Base-by-base conservation (phyloP, 2,797 vertebrate species). In the Xyrichtys novacula region DNA sequence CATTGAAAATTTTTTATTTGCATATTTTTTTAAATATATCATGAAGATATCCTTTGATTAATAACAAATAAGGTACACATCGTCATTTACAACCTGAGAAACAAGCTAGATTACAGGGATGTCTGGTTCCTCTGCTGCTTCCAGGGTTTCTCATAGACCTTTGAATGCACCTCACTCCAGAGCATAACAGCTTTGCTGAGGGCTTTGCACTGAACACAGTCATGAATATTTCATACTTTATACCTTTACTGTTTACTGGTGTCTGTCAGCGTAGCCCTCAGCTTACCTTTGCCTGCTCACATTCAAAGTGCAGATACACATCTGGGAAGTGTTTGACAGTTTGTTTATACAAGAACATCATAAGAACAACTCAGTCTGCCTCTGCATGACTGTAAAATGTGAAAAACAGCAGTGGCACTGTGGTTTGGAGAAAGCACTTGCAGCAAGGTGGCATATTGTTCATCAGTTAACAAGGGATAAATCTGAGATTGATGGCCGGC, bases 221-320 rank as follows among this genome's bases (percentile, higher is more conserved):
- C 84, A 88, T 90, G 75, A 87, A 91, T 92, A 90, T 89, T 91
- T 91, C 83, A 91, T 87, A 6, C 32, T 34, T 72, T 63, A 60
- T 63, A 67, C 74, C 74, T 84, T 73, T 70, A 65, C 56, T 78
- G 79, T 76, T 81, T 80, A 52, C 81, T 43, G n/a, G 63, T 68
- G 69, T 85, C 70, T 56, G 76, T 49, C 26, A 19, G 71, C 19
- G 19, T 28, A 81, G 63, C 66, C 81, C 15, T 28, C 64, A 76
- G 72, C 76, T 87, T 87, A 34, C 71, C 63, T 58, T 67, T 54
- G 70, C 66, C 62, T 64, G 74, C 64, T 72, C 70, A 62, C 80
- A 83, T 87, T 62, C 76, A 74, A 81, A 81, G 81, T 50, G 65
- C 54, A 69, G 58, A 74, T 52, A 46, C 78, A 73, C 68, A 72